Evolutionary conservation across 2,888 invertebrate genomes (phyloP), one percentile per base, ranked within the genome.

Genomic region (Molanna angustata): DNA sequence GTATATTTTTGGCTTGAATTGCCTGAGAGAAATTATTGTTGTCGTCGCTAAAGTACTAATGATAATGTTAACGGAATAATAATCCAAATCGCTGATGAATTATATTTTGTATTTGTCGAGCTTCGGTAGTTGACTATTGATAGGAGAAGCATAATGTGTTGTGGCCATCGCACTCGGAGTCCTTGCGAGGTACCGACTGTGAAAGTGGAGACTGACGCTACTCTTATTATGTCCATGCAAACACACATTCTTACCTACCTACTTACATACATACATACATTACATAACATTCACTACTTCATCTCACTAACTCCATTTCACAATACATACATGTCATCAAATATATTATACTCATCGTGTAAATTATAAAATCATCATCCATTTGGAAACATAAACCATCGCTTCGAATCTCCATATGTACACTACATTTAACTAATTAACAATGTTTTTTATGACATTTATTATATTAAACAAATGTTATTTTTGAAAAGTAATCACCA

Each of bases 31-130:
- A 49, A 56, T 50, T 51, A 56, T 59, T 54, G 59, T 59, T 59
- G 59, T 59, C 54, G 56, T 54, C 53, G 54, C 56, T 56, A 56
- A 56, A 45, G 22, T 44, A 54, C 41, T 54, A 51, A 49, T 51
- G 35, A 49, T 46, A 42, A 48, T 53, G 51, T 53, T 52, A 56
- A 48, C 45, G 49, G 49, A 57, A 42, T 55, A 54, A 32, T 52
- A 50, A 55, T 33, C 42, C 45, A 52, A 54, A 56, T 58, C 48
- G 54, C 54, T 54, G 48, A 52, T 56, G 54, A 59, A 47, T 59
- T 56, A 59, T 59, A 56, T 59, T 59, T 59, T 59, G 49, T 57
- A 59, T 59, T 56, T 56, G 56, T 59, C 59, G 59, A 59, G 59
- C 59, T 59, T 59, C 50, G 54, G 59, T 59, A 59, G 59, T 53